Base-by-base conservation (phyloP, 2,888 invertebrate species). In the Eugnorisma glareosa region DNA sequence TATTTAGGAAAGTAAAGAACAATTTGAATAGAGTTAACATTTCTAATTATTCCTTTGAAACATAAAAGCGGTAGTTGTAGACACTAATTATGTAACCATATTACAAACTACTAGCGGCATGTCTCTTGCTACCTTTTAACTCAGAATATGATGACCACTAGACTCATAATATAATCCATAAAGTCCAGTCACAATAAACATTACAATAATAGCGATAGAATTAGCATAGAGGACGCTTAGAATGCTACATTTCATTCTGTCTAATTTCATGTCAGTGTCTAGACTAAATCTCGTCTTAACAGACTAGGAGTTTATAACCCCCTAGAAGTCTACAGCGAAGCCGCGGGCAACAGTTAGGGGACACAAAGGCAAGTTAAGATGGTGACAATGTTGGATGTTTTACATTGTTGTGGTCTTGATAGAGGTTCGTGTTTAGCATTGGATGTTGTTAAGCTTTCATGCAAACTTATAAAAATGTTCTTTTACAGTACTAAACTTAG, bases 221-320 rank as follows among this genome's bases (percentile, higher is more conserved):
- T 83, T 70, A 59, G 48, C 79, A 79, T 80, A 54, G 2, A 68
- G 37, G 59, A 69, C 61, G 63, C 40, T 37, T 45, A 35, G n/a
- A n/a, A n/a, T n/a, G 70, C 61, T 43, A 72, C 48, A 69, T 75
- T 77, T 70, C 61, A 77, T 37, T 67, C 69, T 59, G 61, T 66
- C 45, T 86, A 83, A 76, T 78, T 73, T 61, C 78, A 67, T 73
- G 15, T 61, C 77, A 68, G 73, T 83, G 86, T 83, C 86, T 84
- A 84, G 86, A 86, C 86, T 79, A 63, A 75, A 79, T 74, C 75
- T 87, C 63, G 43, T 66, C 48, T 61, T 70, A 83, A 83, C 59
- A 40, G 67, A 86, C 83, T 73, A 75, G 74, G 86, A 75, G 70
- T 83, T 40, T 78, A 86, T 78, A 86, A 73, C 69, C 74, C 67